A percentile compares a stretch with the other conserved stretches of the same genome.
These are phyloP conservation scores for Cremastinae sp. DNA, from an alignment of 2,888 invertebrate species.

Conservation along the genomic window DNA sequence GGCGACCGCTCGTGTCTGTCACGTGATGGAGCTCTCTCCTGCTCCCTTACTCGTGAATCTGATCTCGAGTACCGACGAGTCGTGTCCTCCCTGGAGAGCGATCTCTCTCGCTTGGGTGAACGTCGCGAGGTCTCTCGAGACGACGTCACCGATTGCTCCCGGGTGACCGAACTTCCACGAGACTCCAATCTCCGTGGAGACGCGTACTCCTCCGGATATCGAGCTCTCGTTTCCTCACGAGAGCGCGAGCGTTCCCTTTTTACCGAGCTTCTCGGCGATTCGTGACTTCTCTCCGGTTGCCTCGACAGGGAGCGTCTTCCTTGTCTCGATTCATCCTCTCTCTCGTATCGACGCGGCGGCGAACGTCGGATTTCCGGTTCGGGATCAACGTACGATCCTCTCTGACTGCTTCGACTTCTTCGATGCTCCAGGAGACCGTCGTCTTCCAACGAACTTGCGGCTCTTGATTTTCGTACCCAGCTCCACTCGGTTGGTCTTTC, in stretches of 20 bases:
- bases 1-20: conserved; percentile 57
- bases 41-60: conserved; percentile 63
- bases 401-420: conserved; percentile 64
- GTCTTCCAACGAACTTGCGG: conserved; percentile 61
- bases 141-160: conserved; percentile 64
- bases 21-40: conserved; percentile 45
- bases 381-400: conserved; percentile 59
- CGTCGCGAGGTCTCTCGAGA: conserved; percentile 65
- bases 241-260: conserved; percentile 58
- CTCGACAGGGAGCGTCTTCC: conserved; percentile 65
- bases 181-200: conserved; percentile 50
- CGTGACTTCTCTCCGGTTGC: conserved; percentile 47
- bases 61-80: conserved; percentile 34
- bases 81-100: conserved; percentile 67
- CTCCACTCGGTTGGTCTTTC: conserved; percentile 44
- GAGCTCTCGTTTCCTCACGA: conserved; percentile 34
- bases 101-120: conserved; percentile 64
- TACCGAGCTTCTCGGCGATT: conserved; percentile 40
- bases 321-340: conserved; percentile 58
- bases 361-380: conserved; percentile 45
- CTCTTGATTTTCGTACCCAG: conserved; percentile 29
- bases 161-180: conserved; percentile 62
- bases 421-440: conserved; percentile 53
- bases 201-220: conserved; percentile 4
- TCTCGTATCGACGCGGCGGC: conserved; percentile 52